Evolutionary conservation across 2,888 invertebrate genomes (phyloP), one percentile per base, ranked within the genome.

Genomic region (Coleophora flavipennella): DNA sequence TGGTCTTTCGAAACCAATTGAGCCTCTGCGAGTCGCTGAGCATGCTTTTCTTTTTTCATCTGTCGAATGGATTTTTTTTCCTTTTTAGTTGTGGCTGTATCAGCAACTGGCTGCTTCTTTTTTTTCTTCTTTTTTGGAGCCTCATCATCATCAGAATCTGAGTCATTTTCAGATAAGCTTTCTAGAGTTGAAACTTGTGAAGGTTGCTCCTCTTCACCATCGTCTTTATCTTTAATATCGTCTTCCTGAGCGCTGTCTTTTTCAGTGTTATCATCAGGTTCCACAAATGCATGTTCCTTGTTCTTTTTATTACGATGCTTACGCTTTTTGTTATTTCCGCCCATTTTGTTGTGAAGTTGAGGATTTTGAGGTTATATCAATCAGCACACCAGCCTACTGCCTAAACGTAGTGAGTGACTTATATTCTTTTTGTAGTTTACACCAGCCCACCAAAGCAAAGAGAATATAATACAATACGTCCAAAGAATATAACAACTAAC

Each of bases 1-100:
- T 86, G 86, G 39, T 87, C 75, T 53, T 86, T 86, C 9, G 74
- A 66, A 34, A 83, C 84, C 36, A 81, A 71, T 53, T 85, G 86
- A 35, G 86, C 87, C 36, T 85, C 83, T 33, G 86, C 85, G 47
- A 87, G 61, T 0, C 88, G 74, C 51, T 88, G 70, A 20, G 86
- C 80, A 56, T 87, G 84, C 55, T 88, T 91, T 60, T 89, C 87
- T 47, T 81, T 87, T 61, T 92, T 92, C 52, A 87, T 75, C 57
- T 89, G 87, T 1, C 92, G 81, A 39, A 88, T 90, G 0, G 92
- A 92, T 50, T 86, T 81, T 49, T 86, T 75, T 33, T 71, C 75
- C 48, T 80, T 80, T 49, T 77, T 76, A 2, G 71, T 71, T 32
- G 67, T 44, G 11, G 56, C 59, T 10, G 55, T 59, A 46, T 59